These are phyloP conservation scores for Sisyra nigra DNA, from an alignment of 2,888 invertebrate genomes.

Conservation along the genomic window DNA sequence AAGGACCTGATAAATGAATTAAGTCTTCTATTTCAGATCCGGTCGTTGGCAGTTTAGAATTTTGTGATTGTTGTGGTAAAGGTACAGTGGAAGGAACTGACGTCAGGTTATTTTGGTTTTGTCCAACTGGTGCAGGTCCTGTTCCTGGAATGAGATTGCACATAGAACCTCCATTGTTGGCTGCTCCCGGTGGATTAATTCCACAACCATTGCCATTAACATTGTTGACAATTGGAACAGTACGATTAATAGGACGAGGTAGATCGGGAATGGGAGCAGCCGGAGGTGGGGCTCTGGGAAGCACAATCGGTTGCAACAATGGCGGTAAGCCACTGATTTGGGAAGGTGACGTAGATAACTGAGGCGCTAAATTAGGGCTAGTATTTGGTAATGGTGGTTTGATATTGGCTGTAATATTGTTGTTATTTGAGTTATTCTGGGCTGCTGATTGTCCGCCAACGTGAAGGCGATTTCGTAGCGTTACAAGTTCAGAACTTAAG, in stretches of 20 bases:
- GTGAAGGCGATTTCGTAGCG: conserved; percentile 76
- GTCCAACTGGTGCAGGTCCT: conserved; percentile 7
- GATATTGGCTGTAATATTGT: conserved; percentile 10
- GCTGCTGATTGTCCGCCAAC: conserved; percentile 39
- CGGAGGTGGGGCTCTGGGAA: conserved; percentile 25
- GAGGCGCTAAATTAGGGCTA: conserved; percentile 12
- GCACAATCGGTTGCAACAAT: conserved; percentile 18
- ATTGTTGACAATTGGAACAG: conserved; percentile 12
- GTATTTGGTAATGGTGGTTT: conserved; percentile 9
- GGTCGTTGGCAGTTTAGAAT: conserved; percentile 15
- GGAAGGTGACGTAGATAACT: not conserved
- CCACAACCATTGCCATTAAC: conserved; percentile 8
- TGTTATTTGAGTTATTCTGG: conserved; percentile 9
- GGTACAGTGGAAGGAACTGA: no score
- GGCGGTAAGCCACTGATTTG: conserved; percentile 5
- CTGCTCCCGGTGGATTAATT: conserved; percentile 14
- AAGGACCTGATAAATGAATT: conserved; percentile 80
- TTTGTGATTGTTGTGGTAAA: conserved; percentile 14
- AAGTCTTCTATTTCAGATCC: conserved; percentile 64
- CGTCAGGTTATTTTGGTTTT: no score
- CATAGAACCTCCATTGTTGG: conserved; percentile 13
- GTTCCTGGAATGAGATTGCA: conserved; percentile 10
- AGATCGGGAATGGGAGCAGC: conserved; percentile 24
- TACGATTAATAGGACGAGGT: conserved; percentile 24
- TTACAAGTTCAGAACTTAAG: conserved; percentile 81